Evolutionary conservation across 2,888 invertebrate species (phyloP), one percentile per base, ranked within the genome.

Genomic region (Caenorhabditis sp.): DNA sequence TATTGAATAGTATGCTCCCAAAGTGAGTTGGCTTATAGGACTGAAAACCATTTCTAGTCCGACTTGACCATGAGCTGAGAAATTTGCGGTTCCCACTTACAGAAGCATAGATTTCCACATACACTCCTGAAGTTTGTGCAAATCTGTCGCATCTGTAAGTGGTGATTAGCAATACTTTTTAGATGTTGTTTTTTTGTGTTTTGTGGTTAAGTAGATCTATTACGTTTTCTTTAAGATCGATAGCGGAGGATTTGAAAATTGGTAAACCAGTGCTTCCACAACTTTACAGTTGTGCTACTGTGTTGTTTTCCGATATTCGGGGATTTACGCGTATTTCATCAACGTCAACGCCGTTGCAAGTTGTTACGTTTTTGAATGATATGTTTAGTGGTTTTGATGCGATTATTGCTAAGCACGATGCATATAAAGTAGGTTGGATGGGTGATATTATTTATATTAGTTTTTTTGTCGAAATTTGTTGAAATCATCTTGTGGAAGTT

Each of bases 331-430:
- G 84, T n/a, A 87, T 86, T 25, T 86, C 85, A 1, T 87, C 86
- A 8, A 85, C 86, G 10, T 87, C 86, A 1, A 87, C 85, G 2
- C 86, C 86, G 1, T 70, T 86, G 1, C 86, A 86, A 71, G 81
- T 86, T 52, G 86, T 86, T 43, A 87, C 83, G n/a, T 86, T 86
- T 72, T 69, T 86, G 17, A 86, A 86, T 69, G 86, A 86, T 61
- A 79, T 86, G 82, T 86, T 86, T 74, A 83, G 83, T 53, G 86
- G 87, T 3, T 87, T 87, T 64, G 87, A 87, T 68, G 83, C 85
- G 0, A 87, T 87, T 58, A 87, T 87, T 64, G 80, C 87, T 21
- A 87, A 84, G 62, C 87, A 87, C 58, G 87, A 87, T 65, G 87
- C 87, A 1, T 87, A 87, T 71, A 87, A 87, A 76, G 86, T 58